Base-by-base conservation (phyloP, 1,140 invertebrate species). In the Leptinotarsa defecta region DNA sequence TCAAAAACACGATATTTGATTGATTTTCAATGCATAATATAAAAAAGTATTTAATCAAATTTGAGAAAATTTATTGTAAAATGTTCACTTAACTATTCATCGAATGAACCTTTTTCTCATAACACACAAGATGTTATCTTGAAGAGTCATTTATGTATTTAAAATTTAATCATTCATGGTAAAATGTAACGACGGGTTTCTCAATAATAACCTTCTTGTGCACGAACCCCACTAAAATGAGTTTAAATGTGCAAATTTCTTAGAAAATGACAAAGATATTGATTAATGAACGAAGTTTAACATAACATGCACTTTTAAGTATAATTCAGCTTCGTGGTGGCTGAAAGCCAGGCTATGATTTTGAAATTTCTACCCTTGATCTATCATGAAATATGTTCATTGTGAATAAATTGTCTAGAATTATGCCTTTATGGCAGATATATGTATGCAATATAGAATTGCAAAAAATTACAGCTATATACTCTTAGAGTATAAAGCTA, bases 301-400 rank as follows among this genome's bases (percentile, higher is more conserved):
- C 52, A 57, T 57, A 57, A 57, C 52, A 57, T 57, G 52, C 52
- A 57, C 52, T 57, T 57, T 57, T n/a, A n/a, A 57, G n/a, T 57
- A 57, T 17, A 17, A 57, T 57, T 57, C 52, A 57, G 52, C 52
- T 19, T 57, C 52, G n/a, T 57, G n/a, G 15, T 57, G n/a, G 15
- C 4, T 57, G 52, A 57, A n/a, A n/a, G 52, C 52, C 4, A 57
- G 5, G 17, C 52, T 57, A 57, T 57, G 52, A 57, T 57, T 57
- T 57, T 15, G 13, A 57, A 57, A 57, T 57, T n/a, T 57, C n/a
- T 57, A 57, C 52, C 52, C 52, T 57, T 57, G 52, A 17, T 57
- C 52, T 43, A 43, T 43, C 34, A 43, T 43, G 34, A 43, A 43
- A 43, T 43, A 43, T 43, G 34, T 43, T 43, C 34, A 43, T 43